Evolutionary conservation across 2,888 invertebrate genomes (phyloP), one percentile per base, ranked within the genome.

Genomic region (Xestia c-nigrum): DNA sequence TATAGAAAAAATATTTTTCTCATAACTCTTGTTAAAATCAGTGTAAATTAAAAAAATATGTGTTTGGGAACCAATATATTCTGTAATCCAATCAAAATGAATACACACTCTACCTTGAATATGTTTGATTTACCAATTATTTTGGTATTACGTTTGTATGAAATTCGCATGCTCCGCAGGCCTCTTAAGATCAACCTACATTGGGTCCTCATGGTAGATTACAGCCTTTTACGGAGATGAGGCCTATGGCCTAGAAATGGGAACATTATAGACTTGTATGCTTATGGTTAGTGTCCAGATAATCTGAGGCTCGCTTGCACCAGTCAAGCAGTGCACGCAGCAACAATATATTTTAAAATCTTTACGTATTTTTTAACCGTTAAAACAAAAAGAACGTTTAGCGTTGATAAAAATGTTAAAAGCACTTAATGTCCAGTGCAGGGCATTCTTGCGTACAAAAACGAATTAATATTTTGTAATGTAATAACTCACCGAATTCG

Each of bases 401-500:
- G 50, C 7, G 50, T 50, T 10, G 9, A 14, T 24, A 55, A 55
- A 55, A 24, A 24, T 6, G 9, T 9, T 19, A 4, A 19, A 31
- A 7, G 31, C 59, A 19, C 31, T 31, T 31, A 9, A 31, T 59
- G 9, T 31, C 59, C 31, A 31, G 31, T 59, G 19, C 31, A 19
- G 31, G 31, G 31, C 1, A 4, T 31, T n/a, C 40, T n/a, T 21
- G n/a, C n/a, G 10, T 46, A 10, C 16, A 46, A 46, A 24, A 46
- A 24, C 10, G 5, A 46, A 19, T 24, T 6, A 12, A 7, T 40
- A 31, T 64, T n/a, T n/a, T 7, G 31, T 55, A 57, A 38, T 14
- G 9, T n/a, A 59, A 59, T 52, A 69, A 64, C 95, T 95, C 76
- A 96, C 96, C 80, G 95, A 92, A 85, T 92, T 94, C 67, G 94